A percentile compares a stretch with the other conserved stretches of the same genome.
Evolutionary conservation across 1,140 invertebrate species (phyloP).

Genomic region (Leptinotarsa undecemlineata): DNA sequence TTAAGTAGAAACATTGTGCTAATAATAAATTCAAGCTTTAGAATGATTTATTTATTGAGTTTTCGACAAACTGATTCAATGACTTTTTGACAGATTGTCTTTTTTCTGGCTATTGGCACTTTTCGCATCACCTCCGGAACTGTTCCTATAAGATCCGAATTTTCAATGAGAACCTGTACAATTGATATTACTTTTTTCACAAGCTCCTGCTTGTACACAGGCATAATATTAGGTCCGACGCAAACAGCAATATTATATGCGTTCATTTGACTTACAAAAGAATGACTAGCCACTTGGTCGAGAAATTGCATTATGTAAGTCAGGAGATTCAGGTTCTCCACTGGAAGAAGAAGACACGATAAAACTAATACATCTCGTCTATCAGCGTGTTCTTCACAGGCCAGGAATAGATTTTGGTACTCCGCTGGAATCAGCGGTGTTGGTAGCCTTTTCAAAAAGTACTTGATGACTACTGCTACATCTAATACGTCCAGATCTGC

Average conservation of each 20-base stretch:
- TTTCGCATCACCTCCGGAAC: conserved; percentile 13
- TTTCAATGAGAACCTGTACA: background rate
- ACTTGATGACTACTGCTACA: background rate
- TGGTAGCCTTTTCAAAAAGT: background rate
- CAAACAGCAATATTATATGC: background rate
- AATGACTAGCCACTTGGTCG: conserved; percentile 9
- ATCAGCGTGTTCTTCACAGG: conserved; percentile 5
- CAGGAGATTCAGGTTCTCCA: conserved; percentile 12
- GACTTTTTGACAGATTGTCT: background rate
- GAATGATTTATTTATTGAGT: no score
- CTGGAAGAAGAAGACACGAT: conserved; percentile 6
- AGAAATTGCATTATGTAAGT: conserved; percentile 16
- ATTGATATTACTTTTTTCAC: background rate
- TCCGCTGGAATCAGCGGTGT: conserved; percentile 8
- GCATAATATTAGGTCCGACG: conserved; percentile 14
- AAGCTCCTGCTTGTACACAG: background rate
- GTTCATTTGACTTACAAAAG: background rate
- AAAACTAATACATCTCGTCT: conserved; percentile 5
- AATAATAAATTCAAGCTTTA: no score
- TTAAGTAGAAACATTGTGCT: no score
- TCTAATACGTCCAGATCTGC: conserved; percentile 3
- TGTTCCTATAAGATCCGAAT: conserved; percentile 10
- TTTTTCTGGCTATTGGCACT: background rate
- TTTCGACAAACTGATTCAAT: no score
- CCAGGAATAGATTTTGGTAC: conserved; percentile 9